Evolutionary conservation across 2,797 vertebrate species (phyloP), one percentile per base, ranked within the genome.

Genomic region (Telmatherina bonti): DNA sequence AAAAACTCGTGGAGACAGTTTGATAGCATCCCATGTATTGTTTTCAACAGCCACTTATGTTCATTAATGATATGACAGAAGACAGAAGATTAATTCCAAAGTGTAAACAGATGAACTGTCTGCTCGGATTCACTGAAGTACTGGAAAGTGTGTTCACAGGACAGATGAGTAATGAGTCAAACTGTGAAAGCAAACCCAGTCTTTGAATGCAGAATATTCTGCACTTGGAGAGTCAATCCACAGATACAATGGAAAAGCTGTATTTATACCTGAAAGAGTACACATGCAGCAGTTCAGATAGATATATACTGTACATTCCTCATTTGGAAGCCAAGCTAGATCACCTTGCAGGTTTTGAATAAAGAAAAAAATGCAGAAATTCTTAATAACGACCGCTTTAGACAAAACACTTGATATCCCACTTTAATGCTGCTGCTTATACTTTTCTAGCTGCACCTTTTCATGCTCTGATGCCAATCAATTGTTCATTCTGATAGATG

Each of bases 401-500:
- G 13, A 68, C 2, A 59, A 38, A 20, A 29, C n/a, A 30, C 15
- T n/a, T 51, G 8, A 12, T 52, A 16, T 59, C 30, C 38, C 60
- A 29, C 33, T 43, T 1, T 62, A 35, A 49, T 62, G 18, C 22
- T 2, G 12, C 1, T 49, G n/a, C 62, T 9, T 12, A 43, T 22
- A 16, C n/a, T 27, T 12, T 41, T 11, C 20, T 2, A 59, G 16
- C 52, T 38, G 38, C 18, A 0, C 18, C 27, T 27, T 26, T 52
- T 65, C 35, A 22, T 43, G 29, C 29, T 11, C 15, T 26, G 0
- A 26, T 60, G 30, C 30, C 58, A 56, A 7, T 60, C 5, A 45
- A 82, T 60, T 35, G 30, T 56, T 66, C 54, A 80, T 55, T 47
- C 30, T 57, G 18, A 65, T 68, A 43, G 47, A 61, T 62, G 45